phyloP scores from a whole-genome alignment of 1,140 invertebrate genomes.

The Meteorus sp. region DNA sequence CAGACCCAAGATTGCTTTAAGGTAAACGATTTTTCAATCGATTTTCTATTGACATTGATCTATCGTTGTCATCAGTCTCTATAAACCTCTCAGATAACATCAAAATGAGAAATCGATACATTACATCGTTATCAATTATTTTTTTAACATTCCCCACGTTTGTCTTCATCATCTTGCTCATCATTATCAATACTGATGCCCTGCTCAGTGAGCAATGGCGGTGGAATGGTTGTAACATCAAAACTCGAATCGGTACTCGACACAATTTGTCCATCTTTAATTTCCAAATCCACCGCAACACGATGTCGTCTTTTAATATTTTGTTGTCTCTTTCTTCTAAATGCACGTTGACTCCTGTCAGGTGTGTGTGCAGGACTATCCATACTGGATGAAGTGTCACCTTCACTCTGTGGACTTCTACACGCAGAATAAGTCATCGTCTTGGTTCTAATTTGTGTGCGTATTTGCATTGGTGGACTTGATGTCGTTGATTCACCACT shows the following conservation, averaged over 20 bases:
- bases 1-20: constrained; percentile 10
- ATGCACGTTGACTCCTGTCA: constrained; percentile 48
- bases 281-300: constrained; percentile 52
- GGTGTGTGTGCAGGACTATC: constrained; percentile 56
- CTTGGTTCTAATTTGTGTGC: constrained; percentile 54
- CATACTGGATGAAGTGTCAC: constrained; percentile 57
- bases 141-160: background rate
- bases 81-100: constrained; percentile 16
- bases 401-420: constrained; percentile 55
- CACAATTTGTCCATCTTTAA: constrained; percentile 55
- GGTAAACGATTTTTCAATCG: no score
- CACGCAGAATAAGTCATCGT: constrained; percentile 51
- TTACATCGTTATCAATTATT: constrained; percentile 33
- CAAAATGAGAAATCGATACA: constrained; percentile 27
- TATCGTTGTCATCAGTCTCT: constrained; percentile 29
- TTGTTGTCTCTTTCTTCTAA: constrained; percentile 52
- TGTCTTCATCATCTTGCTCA: constrained; percentile 60
- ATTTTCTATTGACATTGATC: constrained; percentile 15
- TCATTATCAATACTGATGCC: constrained; percentile 45
- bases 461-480: constrained; percentile 54
- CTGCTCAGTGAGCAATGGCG: constrained; percentile 65
- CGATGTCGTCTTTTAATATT: constrained; percentile 49
- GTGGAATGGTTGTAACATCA: constrained; percentile 68
- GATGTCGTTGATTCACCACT: constrained; percentile 58
- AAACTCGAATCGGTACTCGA: constrained; percentile 68